These are phyloP conservation scores for Chironex yamaguchii DNA, from an alignment of 30 jellyfish, hydroid and myxozoan species.

Conservation along the genomic window DNA sequence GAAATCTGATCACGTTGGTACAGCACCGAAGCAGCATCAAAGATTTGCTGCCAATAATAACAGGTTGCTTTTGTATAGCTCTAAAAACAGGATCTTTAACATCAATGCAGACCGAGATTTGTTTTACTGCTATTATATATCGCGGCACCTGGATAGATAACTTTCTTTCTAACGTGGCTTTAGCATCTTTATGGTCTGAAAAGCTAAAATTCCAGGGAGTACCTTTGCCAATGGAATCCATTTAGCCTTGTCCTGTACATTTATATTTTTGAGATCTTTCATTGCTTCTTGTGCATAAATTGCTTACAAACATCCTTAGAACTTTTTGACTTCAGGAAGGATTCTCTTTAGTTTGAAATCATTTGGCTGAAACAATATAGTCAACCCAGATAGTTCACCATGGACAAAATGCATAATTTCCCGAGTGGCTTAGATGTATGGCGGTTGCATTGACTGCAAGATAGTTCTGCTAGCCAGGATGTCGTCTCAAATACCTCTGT, in stretches of 20 bases:
- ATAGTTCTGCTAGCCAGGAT: too few relatives aligned
- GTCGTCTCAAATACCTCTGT: too few relatives aligned
- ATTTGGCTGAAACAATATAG: too few relatives aligned
- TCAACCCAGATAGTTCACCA: too few relatives aligned
- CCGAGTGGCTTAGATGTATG: too few relatives aligned
- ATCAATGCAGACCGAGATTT: background rate
- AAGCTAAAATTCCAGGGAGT: background rate
- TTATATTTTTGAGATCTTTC: background rate
- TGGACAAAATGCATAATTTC: too few relatives aligned
- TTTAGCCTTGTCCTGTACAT: background rate
- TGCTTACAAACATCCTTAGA: background rate
- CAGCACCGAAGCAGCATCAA: background rate
- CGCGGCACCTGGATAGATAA: constrained; percentile 7
- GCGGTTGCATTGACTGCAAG: too few relatives aligned
- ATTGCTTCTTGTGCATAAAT: background rate
- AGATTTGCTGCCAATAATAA: background rate
- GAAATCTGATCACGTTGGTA: background rate
- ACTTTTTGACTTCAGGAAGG: constrained; percentile 1
- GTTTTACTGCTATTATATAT: background rate
- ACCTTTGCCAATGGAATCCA: background rate
- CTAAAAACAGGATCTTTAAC: background rate
- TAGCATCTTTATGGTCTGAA: background rate
- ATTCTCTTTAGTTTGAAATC: background rate
- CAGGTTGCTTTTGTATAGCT: background rate
- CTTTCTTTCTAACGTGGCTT: background rate